A percentile compares a stretch with the other conserved stretches of the same genome.
These are phyloP conservation scores for Halocynthia roretzi DNA, from an alignment of 23 tunicate species.

Conservation along the genomic window DNA sequence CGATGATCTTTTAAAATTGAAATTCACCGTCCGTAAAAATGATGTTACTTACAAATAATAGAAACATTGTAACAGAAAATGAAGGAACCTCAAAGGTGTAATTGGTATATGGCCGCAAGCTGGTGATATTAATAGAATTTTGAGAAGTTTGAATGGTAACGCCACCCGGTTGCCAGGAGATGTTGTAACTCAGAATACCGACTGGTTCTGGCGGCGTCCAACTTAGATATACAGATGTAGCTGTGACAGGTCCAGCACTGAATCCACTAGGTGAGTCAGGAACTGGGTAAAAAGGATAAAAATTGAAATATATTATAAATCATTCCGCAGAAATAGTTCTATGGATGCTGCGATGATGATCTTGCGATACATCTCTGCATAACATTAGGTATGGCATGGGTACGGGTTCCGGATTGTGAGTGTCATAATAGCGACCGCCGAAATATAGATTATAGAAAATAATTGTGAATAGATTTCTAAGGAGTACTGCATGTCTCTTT, in stretches of 20 bases:
- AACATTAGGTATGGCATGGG: no score
- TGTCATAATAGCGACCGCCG: no score
- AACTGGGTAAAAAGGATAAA: conserved; percentile 5
- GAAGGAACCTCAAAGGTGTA: conserved; percentile 10
- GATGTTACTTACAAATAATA: neutral
- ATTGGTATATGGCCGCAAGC: conserved; percentile 8
- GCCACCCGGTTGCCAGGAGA: conserved; percentile 7
- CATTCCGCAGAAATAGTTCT: no score
- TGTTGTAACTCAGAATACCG: conserved; percentile 31
- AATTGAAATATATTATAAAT: no score
- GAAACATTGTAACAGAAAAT: neutral
- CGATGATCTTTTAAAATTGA: conserved; percentile 6
- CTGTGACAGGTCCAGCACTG: neutral
- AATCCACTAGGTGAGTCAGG: neutral
- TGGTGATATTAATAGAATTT: neutral
- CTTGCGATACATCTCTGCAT: no score
- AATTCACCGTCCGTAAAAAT: neutral
- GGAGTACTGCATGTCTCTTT: no score
- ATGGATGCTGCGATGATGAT: no score
- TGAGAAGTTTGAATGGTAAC: neutral
- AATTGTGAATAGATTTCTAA: no score
- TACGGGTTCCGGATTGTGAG: no score
- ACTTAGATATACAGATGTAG: conserved; percentile 8
- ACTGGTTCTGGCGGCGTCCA: conserved; percentile 30
- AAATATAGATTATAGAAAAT: no score